Base-by-base conservation (phyloP, 2,797 vertebrate genomes). In the Tapera naevia region DNA sequence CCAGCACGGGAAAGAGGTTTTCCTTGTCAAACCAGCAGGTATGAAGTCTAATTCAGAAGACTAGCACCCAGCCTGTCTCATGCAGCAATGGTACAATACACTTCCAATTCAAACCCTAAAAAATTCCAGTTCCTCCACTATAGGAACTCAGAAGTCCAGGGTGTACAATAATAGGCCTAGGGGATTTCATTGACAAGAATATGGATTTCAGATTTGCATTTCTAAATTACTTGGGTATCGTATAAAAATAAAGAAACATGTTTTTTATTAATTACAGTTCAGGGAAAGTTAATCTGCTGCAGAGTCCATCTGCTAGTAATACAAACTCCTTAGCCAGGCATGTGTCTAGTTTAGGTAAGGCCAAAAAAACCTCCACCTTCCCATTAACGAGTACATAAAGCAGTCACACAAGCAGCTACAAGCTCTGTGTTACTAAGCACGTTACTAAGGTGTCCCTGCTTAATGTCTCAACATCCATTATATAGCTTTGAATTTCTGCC, bases 361-460 rank as follows among this genome's bases (percentile, higher is more conserved):
- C n/a, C 24, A 12, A 37, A 70, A 88, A 56, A 11, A 0, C 7
- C 9, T 24, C 54, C 1, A 2, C 33, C 25, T 54, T 41, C 11
- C 13, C 32, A 35, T 30, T 41, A 56, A 43, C 4, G 11, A 50
- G 33, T 18, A 74, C 13, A 19, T 11, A 51, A 45, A 80, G 18
- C 12, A 88, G n/a, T 16, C 8, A 1, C 0, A 0, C 2, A 8
- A 5, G 7, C n/a, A 80, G 48, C 24, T 50, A 65, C 17, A 46
- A 78, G 14, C 10, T 60, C 17, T 60, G 37, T 0, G 0, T 37
- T 91, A 32, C 53, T 53, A 66, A 74, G 2, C 8, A 9, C 5
- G 11, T 46, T 33, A 16, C 24, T 37, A 11, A 64, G 5, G 30
- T 6, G 2, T 33, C 46, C 45, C 39, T 65, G n/a, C 6, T 75